A percentile compares a stretch with the other conserved stretches of the same genome.
These are phyloP conservation scores for Agelaius tricolor DNA, from an alignment of 2,113 vertebrate species.

Conservation along the genomic window DNA sequence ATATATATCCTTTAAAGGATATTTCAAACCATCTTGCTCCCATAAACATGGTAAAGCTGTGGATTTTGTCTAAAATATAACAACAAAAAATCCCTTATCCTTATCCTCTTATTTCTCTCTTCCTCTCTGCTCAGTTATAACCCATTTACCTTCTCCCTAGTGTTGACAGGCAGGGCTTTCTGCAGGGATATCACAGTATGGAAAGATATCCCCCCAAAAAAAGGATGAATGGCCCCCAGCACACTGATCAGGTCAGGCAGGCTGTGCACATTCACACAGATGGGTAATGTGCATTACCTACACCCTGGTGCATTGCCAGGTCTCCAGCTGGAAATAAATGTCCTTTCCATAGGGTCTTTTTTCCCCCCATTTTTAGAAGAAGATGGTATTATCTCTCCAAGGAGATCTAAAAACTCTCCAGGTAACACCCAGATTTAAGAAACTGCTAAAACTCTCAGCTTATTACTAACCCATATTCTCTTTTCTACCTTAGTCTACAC, in stretches of 20 bases:
- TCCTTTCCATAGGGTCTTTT: neutral
- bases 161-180: neutral
- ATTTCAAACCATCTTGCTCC: neutral
- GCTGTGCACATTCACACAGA: neutral
- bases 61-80: neutral
- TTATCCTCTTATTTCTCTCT: neutral
- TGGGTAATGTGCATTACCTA: neutral
- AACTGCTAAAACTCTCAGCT: neutral
- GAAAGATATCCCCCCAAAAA: neutral
- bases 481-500: neutral
- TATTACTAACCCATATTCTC: neutral
- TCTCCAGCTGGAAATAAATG: neutral
- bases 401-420: neutral
- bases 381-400: neutral
- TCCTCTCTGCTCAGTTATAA: neutral
- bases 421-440: neutral
- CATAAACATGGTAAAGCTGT: neutral
- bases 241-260: neutral
- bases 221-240: neutral
- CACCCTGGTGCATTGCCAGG: neutral
- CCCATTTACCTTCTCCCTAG: neutral
- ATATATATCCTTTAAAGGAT: constrained; percentile 4
- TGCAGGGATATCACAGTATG: neutral
- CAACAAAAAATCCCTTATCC: neutral
- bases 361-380: neutral